These are phyloP conservation scores for Aepyceros melampus DNA, from an alignment of 2,113 vertebrate genomes.

Conservation along the genomic window DNA sequence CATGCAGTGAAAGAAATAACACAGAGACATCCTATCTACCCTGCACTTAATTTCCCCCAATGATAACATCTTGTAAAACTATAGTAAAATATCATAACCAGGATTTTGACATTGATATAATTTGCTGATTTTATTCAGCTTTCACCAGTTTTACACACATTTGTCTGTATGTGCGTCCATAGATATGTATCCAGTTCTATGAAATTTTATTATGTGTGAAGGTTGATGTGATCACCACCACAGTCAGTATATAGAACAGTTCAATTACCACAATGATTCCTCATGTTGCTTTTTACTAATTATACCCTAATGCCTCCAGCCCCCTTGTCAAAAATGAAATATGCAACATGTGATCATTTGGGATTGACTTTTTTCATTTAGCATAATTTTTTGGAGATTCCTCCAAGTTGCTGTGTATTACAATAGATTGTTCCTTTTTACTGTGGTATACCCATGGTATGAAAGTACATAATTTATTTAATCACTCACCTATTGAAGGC, in stretches of 20 bases:
- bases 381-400: neutral
- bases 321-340: neutral
- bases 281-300: neutral
- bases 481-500: neutral
- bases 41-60: neutral
- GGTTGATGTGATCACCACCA: neutral
- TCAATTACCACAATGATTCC: neutral
- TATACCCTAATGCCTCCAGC: neutral
- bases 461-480: neutral
- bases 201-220: neutral
- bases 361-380: neutral
- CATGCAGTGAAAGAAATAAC: neutral
- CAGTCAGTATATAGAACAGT: neutral
- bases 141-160: neutral
- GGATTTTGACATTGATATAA: neutral
- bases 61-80: neutral
- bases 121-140: neutral
- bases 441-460: neutral
- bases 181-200: neutral
- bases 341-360: neutral
- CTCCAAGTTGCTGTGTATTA: neutral
- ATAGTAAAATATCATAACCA: neutral
- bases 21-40: neutral
- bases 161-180: neutral
- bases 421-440: neutral